Evolutionary conservation across 2,888 invertebrate genomes (phyloP).

Genomic region (Toxonevra muliebris): DNA sequence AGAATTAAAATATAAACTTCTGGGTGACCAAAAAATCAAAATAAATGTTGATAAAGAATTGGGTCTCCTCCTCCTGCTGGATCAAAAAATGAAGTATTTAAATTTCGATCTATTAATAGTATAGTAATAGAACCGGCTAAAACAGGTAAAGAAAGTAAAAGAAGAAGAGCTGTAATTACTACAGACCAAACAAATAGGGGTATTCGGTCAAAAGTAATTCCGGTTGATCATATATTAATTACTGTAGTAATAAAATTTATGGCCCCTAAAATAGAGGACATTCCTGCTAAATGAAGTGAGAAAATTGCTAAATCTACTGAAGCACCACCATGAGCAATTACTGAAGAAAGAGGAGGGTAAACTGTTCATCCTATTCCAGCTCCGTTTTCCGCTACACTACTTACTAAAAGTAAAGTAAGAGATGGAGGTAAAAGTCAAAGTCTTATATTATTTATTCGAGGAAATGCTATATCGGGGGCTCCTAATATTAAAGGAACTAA

Average conservation of each 20-base stretch:
- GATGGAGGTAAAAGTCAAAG: slow-evolving; percentile 82
- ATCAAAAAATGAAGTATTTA: slow-evolving; percentile 85
- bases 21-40: slow-evolving; percentile 89
- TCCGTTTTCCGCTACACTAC: slow-evolving; percentile 66
- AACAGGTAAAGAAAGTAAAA: slow-evolving; percentile 77
- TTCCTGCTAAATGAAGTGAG: slow-evolving; percentile 78
- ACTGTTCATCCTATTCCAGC: slow-evolving; percentile 83
- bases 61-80: slow-evolving; percentile 83
- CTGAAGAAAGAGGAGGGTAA: slow-evolving; percentile 75
- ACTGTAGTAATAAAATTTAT: slow-evolving; percentile 83
- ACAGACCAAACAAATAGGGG: slow-evolving; percentile 81
- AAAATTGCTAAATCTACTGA: slow-evolving; percentile 82
- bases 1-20: slow-evolving; percentile 89
- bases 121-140: slow-evolving; percentile 84
- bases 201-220: slow-evolving; percentile 72
- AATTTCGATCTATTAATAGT: slow-evolving; percentile 80
- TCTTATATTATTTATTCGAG: slow-evolving; percentile 86
- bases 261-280: slow-evolving; percentile 78
- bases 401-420: slow-evolving; percentile 71
- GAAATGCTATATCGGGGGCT: slow-evolving; percentile 83
- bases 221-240: slow-evolving; percentile 74
- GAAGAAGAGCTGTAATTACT: slow-evolving; percentile 71
- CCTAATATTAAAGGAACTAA: slow-evolving; percentile 79
- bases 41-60: slow-evolving; percentile 83
- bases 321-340: slow-evolving; percentile 72